Percentiles rank a stretch among this genome's conserved stretches.
Evolutionary conservation across 2,888 invertebrate genomes (phyloP).

Genomic region (Acronicta alni): DNA sequence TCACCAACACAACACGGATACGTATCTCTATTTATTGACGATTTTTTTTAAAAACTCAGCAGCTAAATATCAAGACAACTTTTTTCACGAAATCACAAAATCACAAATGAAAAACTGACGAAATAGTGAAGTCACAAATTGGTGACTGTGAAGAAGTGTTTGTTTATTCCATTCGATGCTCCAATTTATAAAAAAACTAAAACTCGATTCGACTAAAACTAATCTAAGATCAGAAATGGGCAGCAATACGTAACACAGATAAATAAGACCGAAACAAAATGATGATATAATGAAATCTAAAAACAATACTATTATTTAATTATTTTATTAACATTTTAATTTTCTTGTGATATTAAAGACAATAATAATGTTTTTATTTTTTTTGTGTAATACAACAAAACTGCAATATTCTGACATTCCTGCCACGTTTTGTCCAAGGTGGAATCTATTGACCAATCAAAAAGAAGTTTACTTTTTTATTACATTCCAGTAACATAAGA

Average conservation of each 20-base stretch:
- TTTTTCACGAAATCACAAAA: slow-evolving; percentile 18
- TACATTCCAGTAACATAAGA: slow-evolving; percentile 22
- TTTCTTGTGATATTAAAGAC: too few relatives aligned
- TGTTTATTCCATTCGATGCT: too few relatives aligned
- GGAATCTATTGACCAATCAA: slow-evolving; percentile 80
- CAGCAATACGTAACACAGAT: too few relatives aligned
- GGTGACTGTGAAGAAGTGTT: too few relatives aligned
- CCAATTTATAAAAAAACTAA: too few relatives aligned
- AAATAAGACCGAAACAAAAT: slow-evolving; percentile 23
- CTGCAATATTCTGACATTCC: slow-evolving; percentile 24
- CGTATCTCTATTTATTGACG: slow-evolving; percentile 47
- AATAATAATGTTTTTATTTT: too few relatives aligned
- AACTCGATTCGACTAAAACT: too few relatives aligned
- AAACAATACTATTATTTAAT: too few relatives aligned
- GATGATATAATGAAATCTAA: too few relatives aligned
- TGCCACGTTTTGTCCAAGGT: slow-evolving; percentile 86
- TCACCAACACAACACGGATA: slow-evolving; percentile 52
- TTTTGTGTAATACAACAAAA: slow-evolving; percentile 8
- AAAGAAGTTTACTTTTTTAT: slow-evolving; percentile 52
- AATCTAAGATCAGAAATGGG: too few relatives aligned
- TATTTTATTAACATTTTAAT: background rate
- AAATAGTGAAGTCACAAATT: slow-evolving; percentile 5
- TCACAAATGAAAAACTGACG: slow-evolving; percentile 50
- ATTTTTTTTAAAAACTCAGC: slow-evolving; percentile 49
- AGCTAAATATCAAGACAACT: slow-evolving; percentile 50